These are phyloP conservation scores for Prolemur simus DNA, from an alignment of 2,113 vertebrate species.

Conservation along the genomic window DNA sequence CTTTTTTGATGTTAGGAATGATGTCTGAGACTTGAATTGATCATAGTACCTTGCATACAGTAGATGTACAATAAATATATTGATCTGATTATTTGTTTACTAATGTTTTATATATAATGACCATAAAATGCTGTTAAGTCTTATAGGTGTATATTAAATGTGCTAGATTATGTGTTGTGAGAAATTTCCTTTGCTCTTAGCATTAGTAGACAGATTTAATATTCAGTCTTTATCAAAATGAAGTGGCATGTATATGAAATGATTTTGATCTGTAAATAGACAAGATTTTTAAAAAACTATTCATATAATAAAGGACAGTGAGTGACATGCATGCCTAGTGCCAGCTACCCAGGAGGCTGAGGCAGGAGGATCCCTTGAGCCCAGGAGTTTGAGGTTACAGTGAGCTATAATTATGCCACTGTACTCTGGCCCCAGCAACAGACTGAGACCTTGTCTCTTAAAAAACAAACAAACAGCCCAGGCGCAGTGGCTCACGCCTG, in stretches of 20 bases:
- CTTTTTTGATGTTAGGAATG: not conserved
- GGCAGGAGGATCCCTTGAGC: not conserved
- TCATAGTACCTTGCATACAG: not conserved
- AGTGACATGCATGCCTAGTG: not conserved
- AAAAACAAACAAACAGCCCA: no score
- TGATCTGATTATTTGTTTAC: not conserved
- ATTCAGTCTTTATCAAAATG: not conserved
- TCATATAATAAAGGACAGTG: not conserved
- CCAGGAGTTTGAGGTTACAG: not conserved
- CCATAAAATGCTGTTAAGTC: not conserved
- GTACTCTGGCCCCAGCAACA: no score
- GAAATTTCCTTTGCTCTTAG: slow-evolving; percentile 17
- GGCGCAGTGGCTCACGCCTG: no score
- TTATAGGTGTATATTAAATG: not conserved
- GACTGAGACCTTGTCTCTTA: no score
- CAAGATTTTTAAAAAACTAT: not conserved
- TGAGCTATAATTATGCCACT: no score
- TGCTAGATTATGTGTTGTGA: not conserved
- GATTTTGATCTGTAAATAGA: not conserved
- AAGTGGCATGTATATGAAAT: not conserved
- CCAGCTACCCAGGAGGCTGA: not conserved
- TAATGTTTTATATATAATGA: not conserved
- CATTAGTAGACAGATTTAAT: not conserved
- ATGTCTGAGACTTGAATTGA: not conserved
- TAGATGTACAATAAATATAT: not conserved